These are phyloP conservation scores for Heteropelma amictum DNA, from an alignment of 2,888 invertebrate species.

Conservation along the genomic window DNA sequence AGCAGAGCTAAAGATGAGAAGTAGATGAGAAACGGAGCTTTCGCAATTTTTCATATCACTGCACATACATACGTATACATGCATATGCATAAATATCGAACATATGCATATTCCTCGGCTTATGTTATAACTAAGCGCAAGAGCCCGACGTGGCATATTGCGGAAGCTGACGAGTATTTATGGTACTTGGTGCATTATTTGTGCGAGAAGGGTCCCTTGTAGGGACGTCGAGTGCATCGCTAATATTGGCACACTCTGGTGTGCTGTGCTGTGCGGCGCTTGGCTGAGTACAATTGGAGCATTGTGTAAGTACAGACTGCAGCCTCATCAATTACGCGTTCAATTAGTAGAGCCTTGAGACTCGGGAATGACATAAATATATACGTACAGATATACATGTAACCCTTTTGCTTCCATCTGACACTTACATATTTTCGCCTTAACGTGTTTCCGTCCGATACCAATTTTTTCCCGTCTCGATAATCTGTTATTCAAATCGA, in stretches of 20 bases:
- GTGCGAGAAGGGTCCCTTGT: conserved; percentile 69
- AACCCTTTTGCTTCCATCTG: not conserved
- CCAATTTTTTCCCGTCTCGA: conserved; percentile 25
- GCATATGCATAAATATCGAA: conserved; percentile 7
- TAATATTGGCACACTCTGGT: conserved; percentile 69
- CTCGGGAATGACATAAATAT: conserved; percentile 36
- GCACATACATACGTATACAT: conserved; percentile 9
- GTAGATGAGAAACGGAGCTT: conserved; percentile 12
- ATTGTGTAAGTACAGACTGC: conserved; percentile 74
- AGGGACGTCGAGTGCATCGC: conserved; percentile 74
- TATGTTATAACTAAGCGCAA: conserved; percentile 55
- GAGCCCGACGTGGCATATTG: conserved; percentile 66
- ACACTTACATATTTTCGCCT: conserved; percentile 27
- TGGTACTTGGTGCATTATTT: conserved; percentile 73
- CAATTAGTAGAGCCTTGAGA: conserved; percentile 67
- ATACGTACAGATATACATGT: not conserved
- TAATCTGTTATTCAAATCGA: conserved; percentile 47
- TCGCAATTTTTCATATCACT: conserved; percentile 39
- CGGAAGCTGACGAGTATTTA: conserved; percentile 72
- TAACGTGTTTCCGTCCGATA: conserved; percentile 30
- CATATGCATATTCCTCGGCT: conserved; percentile 51
- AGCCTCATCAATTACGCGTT: conserved; percentile 73
- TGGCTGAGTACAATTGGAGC: conserved; percentile 73
- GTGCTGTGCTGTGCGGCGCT: conserved; percentile 65
- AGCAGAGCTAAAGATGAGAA: too few species aligned